Evolutionary conservation across 2,888 invertebrate species (phyloP).

Genomic region (Netelia melanura): DNA sequence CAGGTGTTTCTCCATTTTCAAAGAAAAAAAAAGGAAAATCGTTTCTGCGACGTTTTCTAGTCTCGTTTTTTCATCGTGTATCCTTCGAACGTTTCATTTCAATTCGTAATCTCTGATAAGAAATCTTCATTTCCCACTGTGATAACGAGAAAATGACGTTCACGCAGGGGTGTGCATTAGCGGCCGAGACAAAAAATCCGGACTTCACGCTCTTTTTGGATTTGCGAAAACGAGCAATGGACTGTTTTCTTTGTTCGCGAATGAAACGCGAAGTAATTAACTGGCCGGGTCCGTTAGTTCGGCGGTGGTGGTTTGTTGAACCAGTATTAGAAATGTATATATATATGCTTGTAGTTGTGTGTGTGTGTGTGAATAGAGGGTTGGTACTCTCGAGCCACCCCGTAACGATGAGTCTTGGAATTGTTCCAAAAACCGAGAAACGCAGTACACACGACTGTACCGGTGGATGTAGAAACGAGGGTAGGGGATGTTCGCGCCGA

Average conservation of each 20-base stretch:
- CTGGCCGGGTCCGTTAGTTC: conserved; percentile 51
- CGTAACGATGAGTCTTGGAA: conserved; percentile 74
- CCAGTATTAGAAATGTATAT: conserved; percentile 28
- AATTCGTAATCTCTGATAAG: too few relatives aligned
- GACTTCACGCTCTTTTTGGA: not conserved
- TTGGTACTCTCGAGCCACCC: conserved; percentile 36
- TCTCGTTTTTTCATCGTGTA: not conserved
- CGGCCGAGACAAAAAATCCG: not conserved
- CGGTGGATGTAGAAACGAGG: conserved; percentile 1
- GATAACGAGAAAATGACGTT: not conserved
- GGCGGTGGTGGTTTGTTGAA: conserved; percentile 11
- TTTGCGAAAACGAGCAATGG: conserved; percentile 6
- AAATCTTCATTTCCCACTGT: not conserved
- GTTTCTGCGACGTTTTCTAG: not conserved
- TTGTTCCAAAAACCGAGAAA: conserved; percentile 66
- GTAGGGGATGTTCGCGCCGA: not conserved
- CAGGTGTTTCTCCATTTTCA: not conserved
- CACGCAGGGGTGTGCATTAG: not conserved
- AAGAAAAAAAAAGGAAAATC: not conserved
- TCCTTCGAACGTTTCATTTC: not conserved
- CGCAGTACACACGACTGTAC: conserved; percentile 24
- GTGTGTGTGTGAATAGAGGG: not conserved
- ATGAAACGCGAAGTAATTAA: conserved; percentile 75
- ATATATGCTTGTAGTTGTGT: not conserved
- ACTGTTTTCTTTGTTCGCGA: conserved; percentile 50